phyloP scores from a whole-genome alignment of 1,140 invertebrate genomes.

The Heliconius hewitsoni region DNA sequence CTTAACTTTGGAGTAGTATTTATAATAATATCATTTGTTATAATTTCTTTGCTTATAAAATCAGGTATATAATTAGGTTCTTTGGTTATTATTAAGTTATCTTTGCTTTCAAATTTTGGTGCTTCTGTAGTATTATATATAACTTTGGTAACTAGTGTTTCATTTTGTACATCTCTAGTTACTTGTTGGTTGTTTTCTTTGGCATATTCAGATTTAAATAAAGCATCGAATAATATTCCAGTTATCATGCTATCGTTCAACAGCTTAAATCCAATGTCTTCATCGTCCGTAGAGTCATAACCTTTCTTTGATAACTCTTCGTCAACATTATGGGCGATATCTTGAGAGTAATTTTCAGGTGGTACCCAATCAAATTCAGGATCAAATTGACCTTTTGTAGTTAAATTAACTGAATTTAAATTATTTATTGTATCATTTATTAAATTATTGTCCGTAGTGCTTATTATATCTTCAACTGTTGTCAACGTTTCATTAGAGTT shows the following conservation, averaged over 20 bases:
- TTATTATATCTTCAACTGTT: constrained; percentile 16
- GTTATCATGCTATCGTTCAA: constrained; percentile 42
- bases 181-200: constrained; percentile 11
- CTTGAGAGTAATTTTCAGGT: constrained; percentile 52
- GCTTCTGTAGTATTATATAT: constrained; percentile 2
- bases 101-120: constrained; percentile 10
- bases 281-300: constrained; percentile 31
- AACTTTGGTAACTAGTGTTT: background rate
- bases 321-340: constrained; percentile 53
- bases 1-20: background rate
- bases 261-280: constrained; percentile 11
- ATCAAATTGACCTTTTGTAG: constrained; percentile 42
- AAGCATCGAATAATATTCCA: constrained; percentile 38
- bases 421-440: constrained; percentile 21
- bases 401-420: constrained; percentile 4
- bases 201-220: constrained; percentile 26
- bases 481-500: background rate
- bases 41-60: constrained; percentile 12
- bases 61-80: background rate
- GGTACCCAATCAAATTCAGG: constrained; percentile 53
- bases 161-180: background rate
- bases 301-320: constrained; percentile 54
- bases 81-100: background rate
- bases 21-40: background rate
- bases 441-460: constrained; percentile 5